Evolutionary conservation across 2,888 invertebrate species (phyloP), one percentile per base, ranked within the genome.

Genomic region (Parnassius glacialis): DNA sequence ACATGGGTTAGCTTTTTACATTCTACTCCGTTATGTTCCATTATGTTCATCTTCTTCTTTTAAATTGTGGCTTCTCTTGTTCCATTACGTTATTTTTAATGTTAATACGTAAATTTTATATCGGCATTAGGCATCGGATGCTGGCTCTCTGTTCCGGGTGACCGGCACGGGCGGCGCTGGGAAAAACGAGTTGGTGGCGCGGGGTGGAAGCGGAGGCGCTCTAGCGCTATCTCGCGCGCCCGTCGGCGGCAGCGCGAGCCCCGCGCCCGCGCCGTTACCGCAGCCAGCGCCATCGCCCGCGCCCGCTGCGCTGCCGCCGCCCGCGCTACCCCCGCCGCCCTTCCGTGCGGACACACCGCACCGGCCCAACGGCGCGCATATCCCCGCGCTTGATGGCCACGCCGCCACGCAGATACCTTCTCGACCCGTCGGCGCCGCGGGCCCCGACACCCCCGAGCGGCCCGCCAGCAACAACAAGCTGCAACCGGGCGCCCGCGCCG

Each of bases 281-380:
- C 93, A 93, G 72, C 94, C 95, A 69, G 93, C 93, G 70, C 94
- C 95, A 65, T 94, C 94, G 74, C 94, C 95, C 73, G 95, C 95
- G 76, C 94, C 95, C 74, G 94, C 95, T 74, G 92, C 93, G 70
- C 89, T 94, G 73, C 94, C 94, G 67, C 93, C 94, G 72, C 93
- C 94, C 73, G 93, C 93, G 70, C 90, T 93, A 70, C 94, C 93
- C 68, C 94, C 94, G 73, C 93, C 93, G 72, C 93, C 93, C 70
- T 94, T 93, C 83, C 92, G 93, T 83, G 86, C 86, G 71, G 89
- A 89, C 74, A 83, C 87, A 13, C 87, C 87, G 48, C 86, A 87
- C 69, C 80, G 88, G 42, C 75, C 85, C 65, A 86, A 79, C 74
- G 81, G 85, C 67, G 90, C 90, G 13, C 87, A 89, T 79, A 90